A percentile compares a stretch with the other conserved stretches of the same genome.
Evolutionary conservation across 2,797 vertebrate genomes (phyloP).

Genomic region (Acrossocheilus wenchowensis): DNA sequence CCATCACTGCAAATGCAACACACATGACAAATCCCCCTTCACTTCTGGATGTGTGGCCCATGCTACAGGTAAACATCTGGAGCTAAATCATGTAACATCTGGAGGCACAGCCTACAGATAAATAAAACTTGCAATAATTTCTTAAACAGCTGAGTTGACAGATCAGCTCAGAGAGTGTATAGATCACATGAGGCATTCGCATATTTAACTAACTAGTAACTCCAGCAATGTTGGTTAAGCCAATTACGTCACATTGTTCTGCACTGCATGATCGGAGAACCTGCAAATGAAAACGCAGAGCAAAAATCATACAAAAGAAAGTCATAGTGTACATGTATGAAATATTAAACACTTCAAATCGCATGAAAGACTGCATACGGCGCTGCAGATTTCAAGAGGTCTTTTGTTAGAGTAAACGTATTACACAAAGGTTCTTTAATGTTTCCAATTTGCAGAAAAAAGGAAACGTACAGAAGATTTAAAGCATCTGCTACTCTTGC

Average conservation of each 20-base stretch:
- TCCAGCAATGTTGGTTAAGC: not conserved
- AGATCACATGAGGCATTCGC: not conserved
- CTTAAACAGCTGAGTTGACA: conserved; percentile 5
- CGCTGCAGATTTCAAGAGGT: not conserved
- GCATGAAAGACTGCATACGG: not conserved
- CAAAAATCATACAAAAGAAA: conserved; percentile 34
- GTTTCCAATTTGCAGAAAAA: not conserved
- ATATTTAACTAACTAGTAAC: not conserved
- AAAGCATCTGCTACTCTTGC: not conserved
- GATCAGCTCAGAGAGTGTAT: not conserved
- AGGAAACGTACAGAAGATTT: not conserved
- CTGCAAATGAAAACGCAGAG: conserved; percentile 44
- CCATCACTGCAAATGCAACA: not conserved
- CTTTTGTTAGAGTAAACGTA: not conserved
- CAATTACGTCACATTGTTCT: not conserved
- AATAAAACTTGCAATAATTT: conserved; percentile 35
- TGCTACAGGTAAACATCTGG: conserved; percentile 51
- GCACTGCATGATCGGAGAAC: not conserved
- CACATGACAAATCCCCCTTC: not conserved
- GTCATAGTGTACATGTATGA: not conserved
- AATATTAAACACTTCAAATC: not conserved
- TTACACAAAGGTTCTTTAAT: not conserved
- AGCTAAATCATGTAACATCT: conserved; percentile 46
- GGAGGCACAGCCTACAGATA: conserved; percentile 17
- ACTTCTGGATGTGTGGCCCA: not conserved